Base-by-base conservation (phyloP, 2,113 vertebrate species). In the Poeciliopsis turrubarensis region DNA sequence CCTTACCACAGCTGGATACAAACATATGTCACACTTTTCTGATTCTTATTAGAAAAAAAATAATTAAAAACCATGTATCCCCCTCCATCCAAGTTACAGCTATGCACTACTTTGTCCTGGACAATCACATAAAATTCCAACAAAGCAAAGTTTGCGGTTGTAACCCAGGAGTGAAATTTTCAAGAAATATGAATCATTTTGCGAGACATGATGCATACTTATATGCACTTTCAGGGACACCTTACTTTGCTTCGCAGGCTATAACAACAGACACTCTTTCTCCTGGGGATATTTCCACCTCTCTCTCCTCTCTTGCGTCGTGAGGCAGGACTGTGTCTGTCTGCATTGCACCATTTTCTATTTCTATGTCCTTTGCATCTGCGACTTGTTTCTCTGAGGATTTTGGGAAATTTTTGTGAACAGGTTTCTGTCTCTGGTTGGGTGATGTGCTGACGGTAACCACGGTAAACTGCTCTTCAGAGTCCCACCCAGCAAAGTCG, bases 401-500 rank as follows among this genome's bases (percentile, higher is more conserved):
- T 7, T 66, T 67, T 4, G 68, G 3, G 37, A 68, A 13, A 29
- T 60, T 72, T 68, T 75, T 60, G 41, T 31, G 22, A 41, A 22
- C 22, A 27, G 26, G 8, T 4, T 51, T 63, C 34, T 39, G 62
- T 64, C 78, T 72, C 31, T 65, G 61, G 69, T 12, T 71, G 13
- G 12, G 13, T 19, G 72, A 11, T 39, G 27, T 47, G 25, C 70
- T 73, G 60, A 61, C 29, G n/a, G 60, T 3, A 15, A 82, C 30
- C 34, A 94, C 34, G 10, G 80, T 87, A 87, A 99, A 99, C 72
- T 98, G 97, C 27, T 93, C 92, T 63, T 91, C 88, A 70, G 95
- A 96, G 82, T 98, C 94, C 97, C 97, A 98, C 86, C 96, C 95
- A 65, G 95, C 96, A 86, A 98, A 94, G 77, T 89, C 95, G 83